A percentile compares a stretch with the other conserved stretches of the same genome.
phyloP scores from a whole-genome alignment of 2,113 vertebrate genomes.

The Sinocyclocheilus anophthalmus region DNA sequence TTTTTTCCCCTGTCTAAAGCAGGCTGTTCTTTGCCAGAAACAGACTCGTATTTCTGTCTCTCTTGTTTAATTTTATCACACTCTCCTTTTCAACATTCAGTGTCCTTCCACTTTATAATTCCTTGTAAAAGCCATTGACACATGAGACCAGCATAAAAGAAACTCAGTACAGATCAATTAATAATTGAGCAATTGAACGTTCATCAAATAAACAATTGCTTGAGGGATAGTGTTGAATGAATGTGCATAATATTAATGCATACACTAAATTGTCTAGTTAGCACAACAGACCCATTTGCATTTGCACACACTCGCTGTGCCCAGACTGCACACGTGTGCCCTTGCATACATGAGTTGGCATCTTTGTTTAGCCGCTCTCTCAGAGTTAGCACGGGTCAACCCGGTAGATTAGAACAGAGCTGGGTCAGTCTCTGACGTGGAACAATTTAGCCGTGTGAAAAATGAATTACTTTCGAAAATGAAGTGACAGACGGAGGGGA shows the following conservation, averaged over 20 bases:
- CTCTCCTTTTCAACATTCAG: neutral
- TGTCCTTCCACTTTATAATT: neutral
- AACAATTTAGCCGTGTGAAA: conserved; percentile 88
- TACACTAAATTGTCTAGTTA: conserved; percentile 12
- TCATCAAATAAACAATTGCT: neutral
- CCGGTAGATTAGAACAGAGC: conserved; percentile 85
- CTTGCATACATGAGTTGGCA: neutral
- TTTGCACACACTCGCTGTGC: neutral
- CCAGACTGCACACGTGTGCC: neutral
- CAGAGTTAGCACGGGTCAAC: conserved; percentile 77
- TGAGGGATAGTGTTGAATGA: neutral
- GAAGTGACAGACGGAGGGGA: conserved; percentile 87
- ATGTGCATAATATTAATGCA: neutral
- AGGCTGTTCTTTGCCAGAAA: neutral
- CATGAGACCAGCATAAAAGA: neutral
- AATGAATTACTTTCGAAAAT: conserved; percentile 89
- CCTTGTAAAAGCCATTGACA: neutral
- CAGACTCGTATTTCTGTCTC: neutral
- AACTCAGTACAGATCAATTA: neutral
- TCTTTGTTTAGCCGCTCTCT: conserved; percentile 19
- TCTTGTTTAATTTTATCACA: neutral
- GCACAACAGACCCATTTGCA: neutral
- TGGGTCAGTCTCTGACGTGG: conserved; percentile 78
- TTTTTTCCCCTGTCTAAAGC: neutral
- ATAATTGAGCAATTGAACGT: neutral